Conservation (phyloP, 2,888 invertebrate genomes). For the Flabesymbios commensalis region DNA sequence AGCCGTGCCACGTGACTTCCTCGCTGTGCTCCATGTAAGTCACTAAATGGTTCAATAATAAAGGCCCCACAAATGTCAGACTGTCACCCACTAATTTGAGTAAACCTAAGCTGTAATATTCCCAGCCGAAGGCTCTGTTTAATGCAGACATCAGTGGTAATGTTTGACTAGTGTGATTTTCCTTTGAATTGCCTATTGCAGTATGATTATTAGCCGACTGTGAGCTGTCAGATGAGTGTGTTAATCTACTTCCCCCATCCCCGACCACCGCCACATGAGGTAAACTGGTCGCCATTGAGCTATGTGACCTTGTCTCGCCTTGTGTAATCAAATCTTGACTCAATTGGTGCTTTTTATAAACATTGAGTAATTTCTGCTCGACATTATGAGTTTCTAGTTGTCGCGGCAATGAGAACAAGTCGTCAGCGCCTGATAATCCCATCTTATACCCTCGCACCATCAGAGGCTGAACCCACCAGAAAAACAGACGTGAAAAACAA, state of each 20-base stretch:
- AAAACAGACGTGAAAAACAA: conserved; percentile 75
- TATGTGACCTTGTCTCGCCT: neutral
- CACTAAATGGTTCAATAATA: conserved; percentile 82
- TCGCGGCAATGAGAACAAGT: conserved; percentile 51
- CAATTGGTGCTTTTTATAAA: conserved; percentile 13
- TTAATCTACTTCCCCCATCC: neutral
- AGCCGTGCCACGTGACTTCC: conserved; percentile 66
- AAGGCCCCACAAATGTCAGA: conserved; percentile 84
- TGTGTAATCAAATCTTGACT: neutral
- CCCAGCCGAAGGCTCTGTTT: conserved; percentile 51
- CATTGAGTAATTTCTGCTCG: conserved; percentile 40
- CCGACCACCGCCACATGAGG: neutral
- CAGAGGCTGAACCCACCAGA: conserved; percentile 85
- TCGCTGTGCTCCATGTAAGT: conserved; percentile 75
- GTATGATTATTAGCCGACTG: neutral
- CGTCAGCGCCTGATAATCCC: conserved; percentile 66
- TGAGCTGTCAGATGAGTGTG: neutral
- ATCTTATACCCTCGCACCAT: conserved; percentile 64
- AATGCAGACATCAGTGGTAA: conserved; percentile 43
- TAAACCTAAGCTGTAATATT: conserved; percentile 55
- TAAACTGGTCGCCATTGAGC: neutral
- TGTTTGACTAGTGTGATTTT: neutral
- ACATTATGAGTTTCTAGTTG: conserved; percentile 45
- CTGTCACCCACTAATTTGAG: conserved; percentile 79
- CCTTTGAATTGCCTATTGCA: neutral